A percentile compares a stretch with the other conserved stretches of the same genome.
These are phyloP conservation scores for Rhinophrynus dorsalis DNA, from an alignment of 2,797 vertebrate genomes.

Conservation along the genomic window DNA sequence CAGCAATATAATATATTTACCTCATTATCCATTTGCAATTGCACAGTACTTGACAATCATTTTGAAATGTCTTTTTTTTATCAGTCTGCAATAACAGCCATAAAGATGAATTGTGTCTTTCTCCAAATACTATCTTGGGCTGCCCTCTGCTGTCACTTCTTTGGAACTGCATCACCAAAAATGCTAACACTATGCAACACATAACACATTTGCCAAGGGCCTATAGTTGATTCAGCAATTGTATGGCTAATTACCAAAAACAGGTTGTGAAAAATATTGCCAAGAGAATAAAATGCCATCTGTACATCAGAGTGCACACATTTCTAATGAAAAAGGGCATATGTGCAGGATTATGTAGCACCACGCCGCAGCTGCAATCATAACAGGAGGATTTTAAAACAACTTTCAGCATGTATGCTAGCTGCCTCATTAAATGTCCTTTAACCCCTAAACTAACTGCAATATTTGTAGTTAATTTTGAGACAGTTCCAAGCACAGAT, in stretches of 20 bases:
- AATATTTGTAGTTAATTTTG: too few relatives aligned
- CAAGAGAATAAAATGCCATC: constrained; percentile 42
- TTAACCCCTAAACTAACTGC: too few relatives aligned
- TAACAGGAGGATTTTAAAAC: not conserved
- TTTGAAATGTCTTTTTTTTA: too few relatives aligned
- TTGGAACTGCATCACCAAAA: constrained; percentile 2
- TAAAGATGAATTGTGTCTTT: not conserved
- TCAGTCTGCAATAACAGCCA: too few relatives aligned
- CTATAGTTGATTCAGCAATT: constrained; percentile 37
- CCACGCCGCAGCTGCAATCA: constrained; percentile 53
- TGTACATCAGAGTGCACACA: constrained; percentile 51
- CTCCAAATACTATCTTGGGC: constrained; percentile 55
- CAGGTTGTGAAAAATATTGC: constrained; percentile 51
- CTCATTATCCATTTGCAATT: too few relatives aligned
- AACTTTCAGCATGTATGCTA: too few relatives aligned
- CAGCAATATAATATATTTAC: too few relatives aligned
- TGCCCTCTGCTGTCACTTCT: constrained; percentile 66
- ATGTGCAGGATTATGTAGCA: constrained; percentile 41
- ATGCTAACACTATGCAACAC: not conserved
- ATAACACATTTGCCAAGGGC: constrained; percentile 39
- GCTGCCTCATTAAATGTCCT: too few relatives aligned
- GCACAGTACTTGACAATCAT: too few relatives aligned
- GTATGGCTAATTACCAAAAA: constrained; percentile 48
- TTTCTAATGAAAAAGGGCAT: constrained; percentile 53
- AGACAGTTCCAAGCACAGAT: too few relatives aligned